A percentile compares a stretch with the other conserved stretches of the same genome.
Conservation (phyloP, 1,140 invertebrate genomes). For the Dolichoris vasculosae region DNA sequence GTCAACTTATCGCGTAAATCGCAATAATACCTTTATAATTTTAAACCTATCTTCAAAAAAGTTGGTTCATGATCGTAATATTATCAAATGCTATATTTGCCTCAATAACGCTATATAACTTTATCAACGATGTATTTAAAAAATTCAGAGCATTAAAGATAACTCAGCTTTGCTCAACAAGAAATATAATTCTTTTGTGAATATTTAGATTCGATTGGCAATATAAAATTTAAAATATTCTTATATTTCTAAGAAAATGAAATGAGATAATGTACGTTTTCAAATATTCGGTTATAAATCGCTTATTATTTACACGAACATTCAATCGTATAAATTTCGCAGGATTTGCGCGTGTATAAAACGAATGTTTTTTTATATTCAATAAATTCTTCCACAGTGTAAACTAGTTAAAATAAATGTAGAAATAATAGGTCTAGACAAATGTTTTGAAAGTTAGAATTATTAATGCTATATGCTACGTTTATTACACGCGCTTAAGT, state of each 20-base stretch:
- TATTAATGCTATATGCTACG: not conserved
- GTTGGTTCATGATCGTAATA: not conserved
- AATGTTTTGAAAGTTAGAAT: not conserved
- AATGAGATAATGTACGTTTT: not conserved
- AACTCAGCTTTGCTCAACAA: not conserved
- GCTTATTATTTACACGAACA: not conserved
- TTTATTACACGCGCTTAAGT: not conserved
- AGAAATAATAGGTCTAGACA: not conserved
- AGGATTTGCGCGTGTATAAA: no score
- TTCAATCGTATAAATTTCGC: not conserved
- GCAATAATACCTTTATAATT: not conserved
- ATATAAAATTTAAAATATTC: no score
- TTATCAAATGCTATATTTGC: not conserved
- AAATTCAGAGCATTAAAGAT: not conserved
- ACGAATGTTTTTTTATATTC: not conserved
- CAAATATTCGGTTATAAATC: not conserved
- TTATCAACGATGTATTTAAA: not conserved
- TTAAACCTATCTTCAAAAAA: not conserved
- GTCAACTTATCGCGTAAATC: not conserved
- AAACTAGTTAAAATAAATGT: not conserved
- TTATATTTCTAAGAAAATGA: no score
- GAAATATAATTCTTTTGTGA: not conserved
- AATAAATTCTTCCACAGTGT: not conserved
- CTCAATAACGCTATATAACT: not conserved
- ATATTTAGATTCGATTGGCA: no score